Evolutionary conservation across 2,113 vertebrate species (phyloP).

Genomic region (Paralichthys olivaceus): DNA sequence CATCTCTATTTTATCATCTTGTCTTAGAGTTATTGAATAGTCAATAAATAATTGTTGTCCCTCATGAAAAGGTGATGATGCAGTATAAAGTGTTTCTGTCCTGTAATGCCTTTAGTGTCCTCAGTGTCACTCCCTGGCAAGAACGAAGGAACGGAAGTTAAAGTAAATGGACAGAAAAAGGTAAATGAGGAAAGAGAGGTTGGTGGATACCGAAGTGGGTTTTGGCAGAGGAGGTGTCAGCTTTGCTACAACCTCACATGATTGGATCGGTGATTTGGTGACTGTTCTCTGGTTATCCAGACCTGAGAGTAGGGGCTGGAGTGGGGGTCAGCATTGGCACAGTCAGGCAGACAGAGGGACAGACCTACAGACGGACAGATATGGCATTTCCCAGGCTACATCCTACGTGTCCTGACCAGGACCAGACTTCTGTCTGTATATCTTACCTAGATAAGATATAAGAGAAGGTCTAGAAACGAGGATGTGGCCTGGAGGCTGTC

Average conservation of each 20-base stretch:
- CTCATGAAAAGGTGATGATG: slow-evolving; percentile 48
- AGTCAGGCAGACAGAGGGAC: slow-evolving; percentile 47
- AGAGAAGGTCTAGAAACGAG: slow-evolving; percentile 29
- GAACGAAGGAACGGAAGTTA: slow-evolving; percentile 30
- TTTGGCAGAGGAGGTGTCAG: slow-evolving; percentile 57
- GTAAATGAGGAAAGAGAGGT: slow-evolving; percentile 28
- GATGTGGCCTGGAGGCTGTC: slow-evolving; percentile 48
- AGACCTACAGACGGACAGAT: slow-evolving; percentile 32
- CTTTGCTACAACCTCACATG: slow-evolving; percentile 60
- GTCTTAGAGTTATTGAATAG: slow-evolving; percentile 65
- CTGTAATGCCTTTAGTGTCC: slow-evolving; percentile 25
- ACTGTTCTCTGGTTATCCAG: slow-evolving; percentile 73
- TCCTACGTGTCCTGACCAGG: slow-evolving; percentile 25
- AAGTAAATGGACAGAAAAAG: slow-evolving; percentile 22
- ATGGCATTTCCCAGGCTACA: slow-evolving; percentile 47
- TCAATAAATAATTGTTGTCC: slow-evolving; percentile 50
- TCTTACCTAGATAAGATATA: background rate
- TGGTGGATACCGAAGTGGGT: slow-evolving; percentile 36
- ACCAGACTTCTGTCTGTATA: slow-evolving; percentile 12
- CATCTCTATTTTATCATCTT: slow-evolving; percentile 62
- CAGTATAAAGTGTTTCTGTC: slow-evolving; percentile 46
- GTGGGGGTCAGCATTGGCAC: slow-evolving; percentile 58
- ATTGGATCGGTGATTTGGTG: slow-evolving; percentile 47
- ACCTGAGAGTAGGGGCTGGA: slow-evolving; percentile 66
- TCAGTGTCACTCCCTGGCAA: slow-evolving; percentile 21